Conservation (phyloP, 2,113 vertebrate species). For the Pomatorhinus ruficollis region DNA sequence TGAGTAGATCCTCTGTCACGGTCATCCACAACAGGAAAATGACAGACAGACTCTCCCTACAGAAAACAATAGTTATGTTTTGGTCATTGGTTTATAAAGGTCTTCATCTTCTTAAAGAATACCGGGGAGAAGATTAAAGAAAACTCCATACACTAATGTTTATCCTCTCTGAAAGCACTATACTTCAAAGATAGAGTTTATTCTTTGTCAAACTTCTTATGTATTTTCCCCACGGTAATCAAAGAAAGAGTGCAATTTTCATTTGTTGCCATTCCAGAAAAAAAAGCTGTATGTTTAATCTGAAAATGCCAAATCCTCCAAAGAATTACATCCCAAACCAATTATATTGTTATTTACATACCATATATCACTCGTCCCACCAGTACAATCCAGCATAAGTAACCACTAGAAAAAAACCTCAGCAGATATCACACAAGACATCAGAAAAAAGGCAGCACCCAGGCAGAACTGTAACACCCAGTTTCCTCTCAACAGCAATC, state of each 20-base stretch:
- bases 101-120: not conserved
- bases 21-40: constrained; percentile 50
- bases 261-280: not conserved
- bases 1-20: not conserved
- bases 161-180: not conserved
- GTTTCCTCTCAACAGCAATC: not conserved
- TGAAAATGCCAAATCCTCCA: not conserved
- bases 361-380: not conserved
- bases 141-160: not conserved
- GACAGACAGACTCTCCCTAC: not conserved
- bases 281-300: not conserved
- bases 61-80: not conserved
- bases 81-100: not conserved
- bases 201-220: not conserved
- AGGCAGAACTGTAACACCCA: too few relatives aligned
- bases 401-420: not conserved
- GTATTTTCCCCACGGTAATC: not conserved
- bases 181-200: not conserved
- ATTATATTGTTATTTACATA: not conserved
- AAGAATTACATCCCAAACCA: not conserved
- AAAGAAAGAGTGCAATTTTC: not conserved
- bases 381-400: not conserved
- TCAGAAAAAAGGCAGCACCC: not conserved
- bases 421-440: not conserved
- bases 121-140: not conserved